Evolutionary conservation across 2,888 invertebrate species (phyloP).

Genomic region (Aporophyla lueneburgensis): DNA sequence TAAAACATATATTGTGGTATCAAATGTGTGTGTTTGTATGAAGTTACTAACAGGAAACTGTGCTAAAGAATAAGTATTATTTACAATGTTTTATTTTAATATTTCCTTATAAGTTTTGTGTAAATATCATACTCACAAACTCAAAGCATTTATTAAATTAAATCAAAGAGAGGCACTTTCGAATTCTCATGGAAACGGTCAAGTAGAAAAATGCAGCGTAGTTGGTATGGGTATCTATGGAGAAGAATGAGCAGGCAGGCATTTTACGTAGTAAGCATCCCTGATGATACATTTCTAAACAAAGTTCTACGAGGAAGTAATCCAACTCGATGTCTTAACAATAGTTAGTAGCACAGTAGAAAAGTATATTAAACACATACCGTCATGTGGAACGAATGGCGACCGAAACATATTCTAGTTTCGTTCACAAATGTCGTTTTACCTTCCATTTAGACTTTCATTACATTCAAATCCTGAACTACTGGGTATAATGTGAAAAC

Average conservation of each 20-base stretch:
- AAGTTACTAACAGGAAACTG: background rate
- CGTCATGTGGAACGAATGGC: background rate
- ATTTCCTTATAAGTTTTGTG: background rate
- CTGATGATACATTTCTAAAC: background rate
- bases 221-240: too few species aligned
- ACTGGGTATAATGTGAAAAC: slow-evolving; percentile 63
- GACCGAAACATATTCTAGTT: slow-evolving; percentile 9
- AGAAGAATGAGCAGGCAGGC: too few species aligned
- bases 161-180: too few species aligned
- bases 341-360: background rate
- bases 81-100: background rate
- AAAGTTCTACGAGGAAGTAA: too few species aligned
- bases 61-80: background rate
- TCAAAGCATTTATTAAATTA: too few species aligned
- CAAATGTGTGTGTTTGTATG: slow-evolving; percentile 9
- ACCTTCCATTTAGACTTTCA: slow-evolving; percentile 69
- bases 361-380: background rate
- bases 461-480: slow-evolving; percentile 69
- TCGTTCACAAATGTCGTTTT: slow-evolving; percentile 47
- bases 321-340: background rate
- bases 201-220: too few species aligned
- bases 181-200: too few species aligned
- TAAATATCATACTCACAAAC: too few species aligned
- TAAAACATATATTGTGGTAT: slow-evolving; percentile 28
- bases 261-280: background rate